phyloP scores from a whole-genome alignment of 2,888 invertebrate genomes.

The Synanthedon myopaeformis region DNA sequence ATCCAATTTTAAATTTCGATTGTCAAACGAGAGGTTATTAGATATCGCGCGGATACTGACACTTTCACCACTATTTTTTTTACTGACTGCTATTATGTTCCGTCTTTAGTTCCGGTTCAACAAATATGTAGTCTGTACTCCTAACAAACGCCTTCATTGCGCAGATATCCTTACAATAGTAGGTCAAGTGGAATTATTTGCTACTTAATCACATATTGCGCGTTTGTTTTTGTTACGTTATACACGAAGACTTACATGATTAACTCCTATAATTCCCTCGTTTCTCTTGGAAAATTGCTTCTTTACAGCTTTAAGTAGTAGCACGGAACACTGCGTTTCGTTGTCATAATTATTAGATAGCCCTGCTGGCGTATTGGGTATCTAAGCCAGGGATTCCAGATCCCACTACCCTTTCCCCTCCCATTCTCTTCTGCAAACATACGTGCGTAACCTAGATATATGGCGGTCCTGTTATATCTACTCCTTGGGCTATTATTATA shows the following conservation, averaged over 20 bases:
- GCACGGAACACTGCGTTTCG: no score
- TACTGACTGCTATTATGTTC: conserved; percentile 10
- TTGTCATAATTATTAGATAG: no score
- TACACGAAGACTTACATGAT: no score
- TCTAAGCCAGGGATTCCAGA: no score
- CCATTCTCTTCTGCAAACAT: conserved; percentile 2
- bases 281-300: conserved; percentile 10
- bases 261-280: neutral
- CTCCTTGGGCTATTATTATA: conserved; percentile 43
- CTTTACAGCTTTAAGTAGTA: conserved; percentile 4
- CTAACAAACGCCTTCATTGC: neutral
- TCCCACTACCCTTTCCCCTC: no score
- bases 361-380: no score
- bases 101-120: conserved; percentile 24
- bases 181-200: neutral
- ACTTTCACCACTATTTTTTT: conserved; percentile 43
- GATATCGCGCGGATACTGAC: conserved; percentile 18
- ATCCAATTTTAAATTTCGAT: conserved; percentile 64
- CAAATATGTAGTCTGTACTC: conserved; percentile 1
- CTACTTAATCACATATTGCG: neutral
- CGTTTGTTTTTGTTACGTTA: neutral
- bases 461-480: conserved; percentile 35
- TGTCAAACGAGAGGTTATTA: conserved; percentile 31
- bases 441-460: conserved; percentile 23
- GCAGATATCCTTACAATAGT: neutral